A percentile compares a stretch with the other conserved stretches of the same genome.
Evolutionary conservation across 1,140 invertebrate genomes (phyloP).

Genomic region (Drosophila seguyi): DNA sequence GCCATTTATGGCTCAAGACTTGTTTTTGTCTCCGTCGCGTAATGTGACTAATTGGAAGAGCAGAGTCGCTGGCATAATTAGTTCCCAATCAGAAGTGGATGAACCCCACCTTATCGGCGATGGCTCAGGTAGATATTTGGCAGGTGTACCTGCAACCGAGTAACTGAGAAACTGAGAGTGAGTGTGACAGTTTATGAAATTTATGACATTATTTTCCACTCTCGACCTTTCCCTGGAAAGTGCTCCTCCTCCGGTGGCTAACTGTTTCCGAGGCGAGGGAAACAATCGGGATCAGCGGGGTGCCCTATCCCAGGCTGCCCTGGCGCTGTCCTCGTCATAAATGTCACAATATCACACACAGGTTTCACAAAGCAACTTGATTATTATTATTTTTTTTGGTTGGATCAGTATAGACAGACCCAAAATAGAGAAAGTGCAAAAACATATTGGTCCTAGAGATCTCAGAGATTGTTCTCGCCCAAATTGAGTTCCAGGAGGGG

Average conservation of each 20-base stretch:
- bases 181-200: slow-evolving; percentile 38
- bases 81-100: slow-evolving; percentile 39
- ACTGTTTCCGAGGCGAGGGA: slow-evolving; percentile 8
- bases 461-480: slow-evolving; percentile 3
- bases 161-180: not conserved
- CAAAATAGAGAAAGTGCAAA: slow-evolving; percentile 21
- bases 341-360: slow-evolving; percentile 62
- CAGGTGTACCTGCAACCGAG: slow-evolving; percentile 19
- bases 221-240: slow-evolving; percentile 34
- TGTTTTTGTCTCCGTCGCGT: slow-evolving; percentile 24
- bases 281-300: slow-evolving; percentile 32
- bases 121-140: slow-evolving; percentile 28
- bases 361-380: slow-evolving; percentile 47
- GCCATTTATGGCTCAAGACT: slow-evolving; percentile 26
- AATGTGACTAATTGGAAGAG: slow-evolving; percentile 40
- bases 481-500: slow-evolving; percentile 9
- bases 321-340: slow-evolving; percentile 41
- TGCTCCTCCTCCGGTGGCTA: slow-evolving; percentile 9
- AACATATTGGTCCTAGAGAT: slow-evolving; percentile 22
- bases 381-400: slow-evolving; percentile 25
- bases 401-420: not conserved
- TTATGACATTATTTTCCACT: slow-evolving; percentile 45
- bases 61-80: slow-evolving; percentile 27
- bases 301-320: not conserved
- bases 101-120: slow-evolving; percentile 19